Percentiles rank a stretch among this genome's conserved stretches.
These are phyloP conservation scores for Aporophyla lueneburgensis DNA, from an alignment of 2,888 invertebrate genomes.

Conservation along the genomic window DNA sequence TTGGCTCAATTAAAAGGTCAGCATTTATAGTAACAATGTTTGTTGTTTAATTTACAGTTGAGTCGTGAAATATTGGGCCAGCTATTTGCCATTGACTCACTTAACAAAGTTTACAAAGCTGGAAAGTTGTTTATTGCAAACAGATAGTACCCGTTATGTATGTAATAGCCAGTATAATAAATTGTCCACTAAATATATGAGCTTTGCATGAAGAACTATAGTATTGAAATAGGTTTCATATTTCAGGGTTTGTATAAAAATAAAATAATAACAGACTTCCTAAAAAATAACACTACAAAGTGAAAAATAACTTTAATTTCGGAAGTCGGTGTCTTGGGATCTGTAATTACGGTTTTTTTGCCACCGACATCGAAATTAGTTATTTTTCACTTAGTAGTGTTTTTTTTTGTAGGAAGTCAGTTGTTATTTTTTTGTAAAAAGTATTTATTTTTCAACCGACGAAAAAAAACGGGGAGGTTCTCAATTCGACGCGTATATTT, in stretches of 20 bases:
- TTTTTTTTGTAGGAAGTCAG: too few species aligned
- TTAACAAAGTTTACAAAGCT: neutral
- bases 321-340: too few species aligned
- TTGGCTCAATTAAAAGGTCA: neutral
- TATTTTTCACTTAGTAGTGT: too few species aligned
- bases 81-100: neutral
- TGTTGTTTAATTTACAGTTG: slow-evolving; percentile 1
- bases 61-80: neutral
- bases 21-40: neutral
- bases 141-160: neutral
- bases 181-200: neutral
- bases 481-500: too few species aligned
- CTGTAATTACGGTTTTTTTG: too few species aligned
- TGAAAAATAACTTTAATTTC: too few species aligned
- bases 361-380: too few species aligned
- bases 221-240: neutral
- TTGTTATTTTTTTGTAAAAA: too few species aligned
- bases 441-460: too few species aligned
- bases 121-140: neutral
- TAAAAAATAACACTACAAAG: too few species aligned
- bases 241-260: neutral
- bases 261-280: too few species aligned
- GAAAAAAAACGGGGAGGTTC: too few species aligned
- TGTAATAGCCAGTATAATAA: neutral
- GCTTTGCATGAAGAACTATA: neutral